Evolutionary conservation across 1,140 invertebrate species (phyloP).

Genomic region (Drosophila pruinosa): DNA sequence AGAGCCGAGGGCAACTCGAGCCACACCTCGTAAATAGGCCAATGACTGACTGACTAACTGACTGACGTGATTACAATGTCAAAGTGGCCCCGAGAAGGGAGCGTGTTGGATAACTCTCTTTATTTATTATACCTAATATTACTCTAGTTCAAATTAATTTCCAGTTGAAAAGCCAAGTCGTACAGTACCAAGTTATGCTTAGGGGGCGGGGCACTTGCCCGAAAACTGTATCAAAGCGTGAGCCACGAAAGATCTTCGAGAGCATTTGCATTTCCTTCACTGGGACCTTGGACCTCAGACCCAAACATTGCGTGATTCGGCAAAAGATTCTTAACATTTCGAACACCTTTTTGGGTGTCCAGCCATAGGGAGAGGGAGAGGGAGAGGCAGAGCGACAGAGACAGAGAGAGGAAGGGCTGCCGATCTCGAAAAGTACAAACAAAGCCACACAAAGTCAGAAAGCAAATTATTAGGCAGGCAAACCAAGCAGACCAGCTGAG

Average conservation of each 20-base stretch:
- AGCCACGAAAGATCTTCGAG: conserved; percentile 55
- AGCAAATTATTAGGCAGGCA: conserved; percentile 76
- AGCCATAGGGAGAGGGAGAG: background rate
- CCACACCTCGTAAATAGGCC: conserved; percentile 54
- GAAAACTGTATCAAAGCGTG: conserved; percentile 64
- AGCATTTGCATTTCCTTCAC: conserved; percentile 41
- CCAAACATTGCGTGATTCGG: conserved; percentile 64
- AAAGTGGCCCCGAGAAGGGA: too few relatives aligned
- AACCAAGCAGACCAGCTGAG: conserved; percentile 45
- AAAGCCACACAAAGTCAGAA: conserved; percentile 73
- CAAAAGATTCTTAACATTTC: conserved; percentile 71
- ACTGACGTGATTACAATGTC: conserved; percentile 73
- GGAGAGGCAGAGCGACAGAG: background rate
- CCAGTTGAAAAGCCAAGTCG: conserved; percentile 15
- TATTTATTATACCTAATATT: conserved; percentile 71
- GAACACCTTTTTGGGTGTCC: conserved; percentile 75
- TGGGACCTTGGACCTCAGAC: conserved; percentile 8
- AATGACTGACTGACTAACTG: too few relatives aligned
- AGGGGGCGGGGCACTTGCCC: conserved; percentile 52
- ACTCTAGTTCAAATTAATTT: conserved; percentile 80
- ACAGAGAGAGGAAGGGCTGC: conserved; percentile 14
- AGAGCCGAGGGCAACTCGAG: conserved; percentile 5
- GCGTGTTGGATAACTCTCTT: conserved; percentile 59
- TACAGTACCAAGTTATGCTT: conserved; percentile 12
- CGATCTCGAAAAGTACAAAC: conserved; percentile 57